Evolutionary conservation across 2,888 invertebrate genomes (phyloP).

Genomic region (Drosophila kuntzei): DNA sequence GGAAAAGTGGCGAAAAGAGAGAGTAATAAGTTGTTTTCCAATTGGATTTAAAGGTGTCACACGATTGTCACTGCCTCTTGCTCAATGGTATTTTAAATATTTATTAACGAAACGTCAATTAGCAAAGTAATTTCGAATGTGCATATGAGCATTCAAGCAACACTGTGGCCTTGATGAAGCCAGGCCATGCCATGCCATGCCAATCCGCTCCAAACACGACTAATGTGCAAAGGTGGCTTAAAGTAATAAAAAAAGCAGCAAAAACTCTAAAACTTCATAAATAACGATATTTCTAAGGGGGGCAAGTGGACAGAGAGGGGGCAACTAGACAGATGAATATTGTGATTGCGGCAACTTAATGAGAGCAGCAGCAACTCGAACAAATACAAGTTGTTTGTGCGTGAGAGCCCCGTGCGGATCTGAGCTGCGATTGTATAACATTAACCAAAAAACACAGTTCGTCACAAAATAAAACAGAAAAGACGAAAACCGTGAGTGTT

Average conservation of each 20-base stretch:
- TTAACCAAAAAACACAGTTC: conserved; percentile 59
- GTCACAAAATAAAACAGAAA: conserved; percentile 26
- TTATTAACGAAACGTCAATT: conserved; percentile 29
- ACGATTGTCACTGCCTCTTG: conserved; percentile 7
- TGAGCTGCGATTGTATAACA: conserved; percentile 72
- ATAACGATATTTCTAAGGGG: neutral
- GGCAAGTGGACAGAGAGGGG: neutral
- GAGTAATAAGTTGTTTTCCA: conserved; percentile 16
- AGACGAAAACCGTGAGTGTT: conserved; percentile 25
- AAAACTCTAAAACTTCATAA: conserved; percentile 16
- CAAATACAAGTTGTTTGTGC: conserved; percentile 35
- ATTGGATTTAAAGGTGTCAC: conserved; percentile 26
- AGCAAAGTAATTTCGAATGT: conserved; percentile 42
- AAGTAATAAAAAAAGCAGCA: conserved; percentile 32
- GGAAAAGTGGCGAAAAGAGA: conserved; percentile 8
- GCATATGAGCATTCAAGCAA: conserved; percentile 12
- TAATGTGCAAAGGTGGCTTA: conserved; percentile 37
- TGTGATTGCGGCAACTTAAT: conserved; percentile 29
- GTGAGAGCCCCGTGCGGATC: conserved; percentile 47
- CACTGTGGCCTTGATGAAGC: conserved; percentile 45
- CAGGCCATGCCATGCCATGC: conserved; percentile 29
- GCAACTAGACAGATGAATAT: conserved; percentile 23
- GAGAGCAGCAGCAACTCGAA: conserved; percentile 35
- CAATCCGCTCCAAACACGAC: conserved; percentile 49
- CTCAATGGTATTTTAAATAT: conserved; percentile 22